Conservation (phyloP, 1,140 invertebrate genomes). For the Papilio helenus region DNA sequence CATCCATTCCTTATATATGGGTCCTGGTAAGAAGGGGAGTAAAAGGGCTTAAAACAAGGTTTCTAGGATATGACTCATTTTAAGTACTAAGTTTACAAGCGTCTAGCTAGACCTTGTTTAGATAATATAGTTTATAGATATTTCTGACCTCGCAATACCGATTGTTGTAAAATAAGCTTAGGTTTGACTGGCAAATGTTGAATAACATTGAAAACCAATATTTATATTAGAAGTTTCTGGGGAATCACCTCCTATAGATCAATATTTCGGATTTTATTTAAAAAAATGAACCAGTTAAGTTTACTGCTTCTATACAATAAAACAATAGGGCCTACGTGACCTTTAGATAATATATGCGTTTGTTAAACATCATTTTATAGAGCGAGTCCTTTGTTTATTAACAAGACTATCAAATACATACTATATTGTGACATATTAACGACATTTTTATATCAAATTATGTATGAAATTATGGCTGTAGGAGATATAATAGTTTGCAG, state of each 20-base stretch:
- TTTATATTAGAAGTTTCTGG: background rate
- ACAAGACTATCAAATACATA: conserved; percentile 32
- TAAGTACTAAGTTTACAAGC: no score
- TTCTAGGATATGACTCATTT: no score
- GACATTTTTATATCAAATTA: conserved; percentile 32
- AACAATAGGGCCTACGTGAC: conserved; percentile 33
- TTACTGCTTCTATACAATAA: conserved; percentile 35
- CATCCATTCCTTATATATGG: no score
- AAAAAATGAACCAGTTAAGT: conserved; percentile 4
- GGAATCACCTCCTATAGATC: background rate
- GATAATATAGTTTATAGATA: background rate
- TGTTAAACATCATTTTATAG: conserved; percentile 35
- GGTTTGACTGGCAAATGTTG: background rate
- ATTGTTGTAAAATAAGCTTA: background rate
- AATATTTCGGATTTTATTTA: conserved; percentile 4
- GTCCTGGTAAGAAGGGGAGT: no score
- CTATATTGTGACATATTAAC: conserved; percentile 36
- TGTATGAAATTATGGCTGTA: conserved; percentile 10
- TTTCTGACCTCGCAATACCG: background rate
- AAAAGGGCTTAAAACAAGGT: no score
- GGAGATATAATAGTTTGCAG: background rate
- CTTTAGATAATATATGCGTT: conserved; percentile 31
- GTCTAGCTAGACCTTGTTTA: background rate
- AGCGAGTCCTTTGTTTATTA: conserved; percentile 36
- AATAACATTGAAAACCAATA: background rate